Evolutionary conservation across 1,140 invertebrate species (phyloP), one percentile per base, ranked within the genome.

Genomic region (Gryllus bimaculatus): DNA sequence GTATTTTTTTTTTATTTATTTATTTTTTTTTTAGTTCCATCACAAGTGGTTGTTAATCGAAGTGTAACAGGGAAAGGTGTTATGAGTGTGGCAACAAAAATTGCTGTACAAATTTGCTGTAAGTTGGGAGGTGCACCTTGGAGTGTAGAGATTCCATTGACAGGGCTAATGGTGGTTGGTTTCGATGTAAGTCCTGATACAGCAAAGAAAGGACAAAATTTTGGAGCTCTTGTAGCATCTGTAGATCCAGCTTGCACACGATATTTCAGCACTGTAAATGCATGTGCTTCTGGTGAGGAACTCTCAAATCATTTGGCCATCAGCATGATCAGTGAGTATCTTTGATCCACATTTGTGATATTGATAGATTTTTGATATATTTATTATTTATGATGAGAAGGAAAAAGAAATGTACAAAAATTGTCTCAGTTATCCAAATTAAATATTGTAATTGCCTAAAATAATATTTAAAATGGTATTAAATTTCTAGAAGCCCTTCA

Each of bases 101-200:
- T 97, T 8, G 91, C 90, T 0, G 92, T 95, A 77, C 93, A 95
- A 84, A 91, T 98, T 79, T 96, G 95, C 83, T 95, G 93, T 80
- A 98, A 98, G 87, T 85, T 97, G 5, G 96, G 95, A 47, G 96
- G 95, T 0, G 90, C 92, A 10, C 92, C 96, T 0, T 98, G 96
- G 96, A 87, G 86, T 0, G 86, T 95, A 8, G 83, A 89, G 0
- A 88, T 95, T 73, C 95, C 95, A 0, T 48, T 93, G 8, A 83
- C 83, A 0, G 87, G 83, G 78, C 78, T 93, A 0, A 97, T 98
- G 95, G 88, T 96, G 0, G 87, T 95, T n/a, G 96, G 96, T 5
- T 95, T 94, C 82, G 96, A 97, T 84, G 92, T 95, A 1, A 96
- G 94, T 81, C 95, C 96, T 83, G 94, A 96, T 81, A 88, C 91